phyloP scores from a whole-genome alignment of 2,888 invertebrate species.

The Pollenia labialis region DNA sequence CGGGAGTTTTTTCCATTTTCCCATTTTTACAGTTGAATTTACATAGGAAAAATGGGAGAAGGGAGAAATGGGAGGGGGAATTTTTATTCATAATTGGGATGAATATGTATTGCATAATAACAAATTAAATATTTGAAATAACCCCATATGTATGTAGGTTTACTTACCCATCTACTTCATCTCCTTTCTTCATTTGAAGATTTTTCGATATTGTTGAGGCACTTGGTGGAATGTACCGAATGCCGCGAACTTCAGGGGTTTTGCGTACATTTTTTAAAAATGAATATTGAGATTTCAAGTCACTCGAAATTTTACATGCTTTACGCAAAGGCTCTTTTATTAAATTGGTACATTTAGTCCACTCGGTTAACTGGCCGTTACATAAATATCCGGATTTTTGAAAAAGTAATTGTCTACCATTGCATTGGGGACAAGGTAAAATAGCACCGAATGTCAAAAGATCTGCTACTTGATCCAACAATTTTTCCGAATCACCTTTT shows the following conservation, averaged over 20 bases:
- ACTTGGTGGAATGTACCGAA: constrained; percentile 86
- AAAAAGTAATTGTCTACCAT: constrained; percentile 88
- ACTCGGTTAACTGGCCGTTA: constrained; percentile 89
- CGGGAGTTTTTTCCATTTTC: too few relatives aligned
- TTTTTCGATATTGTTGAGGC: constrained; percentile 78
- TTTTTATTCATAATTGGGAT: too few relatives aligned
- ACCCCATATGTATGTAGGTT: not conserved
- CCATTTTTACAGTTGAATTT: too few relatives aligned
- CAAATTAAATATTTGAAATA: too few relatives aligned
- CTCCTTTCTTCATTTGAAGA: constrained; percentile 75
- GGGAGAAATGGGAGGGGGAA: too few relatives aligned
- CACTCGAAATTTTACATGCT: constrained; percentile 88
- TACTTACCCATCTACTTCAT: constrained; percentile 83
- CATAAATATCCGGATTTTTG: constrained; percentile 93
- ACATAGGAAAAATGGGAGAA: too few relatives aligned
- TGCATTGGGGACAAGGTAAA: constrained; percentile 91
- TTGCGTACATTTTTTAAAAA: constrained; percentile 88
- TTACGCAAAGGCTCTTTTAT: constrained; percentile 89
- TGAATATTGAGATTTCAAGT: constrained; percentile 85
- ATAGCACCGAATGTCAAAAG: constrained; percentile 94
- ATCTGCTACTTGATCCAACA: constrained; percentile 91
- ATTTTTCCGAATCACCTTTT: constrained; percentile 86
- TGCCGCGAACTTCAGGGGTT: constrained; percentile 86
- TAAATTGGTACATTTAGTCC: constrained; percentile 93
- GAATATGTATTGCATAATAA: too few relatives aligned